These are phyloP conservation scores for Hedychridium roseum DNA, from an alignment of 2,888 invertebrate species.

Conservation along the genomic window DNA sequence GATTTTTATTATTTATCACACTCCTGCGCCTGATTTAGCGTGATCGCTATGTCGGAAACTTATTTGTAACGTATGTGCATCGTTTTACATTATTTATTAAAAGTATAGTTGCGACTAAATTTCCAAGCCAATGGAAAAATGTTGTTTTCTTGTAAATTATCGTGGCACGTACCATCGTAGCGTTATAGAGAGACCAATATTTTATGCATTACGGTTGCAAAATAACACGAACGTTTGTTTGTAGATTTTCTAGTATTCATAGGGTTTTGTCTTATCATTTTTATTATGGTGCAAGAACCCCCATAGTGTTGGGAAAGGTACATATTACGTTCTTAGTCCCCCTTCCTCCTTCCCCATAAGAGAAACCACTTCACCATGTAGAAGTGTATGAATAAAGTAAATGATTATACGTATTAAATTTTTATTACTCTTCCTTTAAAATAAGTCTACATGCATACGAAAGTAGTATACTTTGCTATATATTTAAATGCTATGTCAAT, in stretches of 20 bases:
- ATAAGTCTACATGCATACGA: neutral
- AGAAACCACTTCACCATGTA: conserved; percentile 24
- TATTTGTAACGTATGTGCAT: conserved; percentile 56
- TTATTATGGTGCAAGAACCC: conserved; percentile 22
- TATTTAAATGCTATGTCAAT: conserved; percentile 7
- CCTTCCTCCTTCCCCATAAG: conserved; percentile 12
- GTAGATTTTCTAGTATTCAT: conserved; percentile 49
- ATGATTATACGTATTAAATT: conserved; percentile 19
- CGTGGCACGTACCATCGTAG: conserved; percentile 15
- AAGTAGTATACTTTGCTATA: conserved; percentile 20
- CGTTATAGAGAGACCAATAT: conserved; percentile 27
- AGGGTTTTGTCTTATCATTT: conserved; percentile 32
- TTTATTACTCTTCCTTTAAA: conserved; percentile 1
- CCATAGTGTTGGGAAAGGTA: conserved; percentile 9
- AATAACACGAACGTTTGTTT: conserved; percentile 28
- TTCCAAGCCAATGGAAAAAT: conserved; percentile 42
- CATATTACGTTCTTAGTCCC: conserved; percentile 14
- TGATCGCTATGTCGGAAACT: conserved; percentile 39
- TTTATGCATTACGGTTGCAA: conserved; percentile 31
- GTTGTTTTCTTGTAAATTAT: conserved; percentile 48
- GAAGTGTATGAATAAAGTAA: conserved; percentile 38
- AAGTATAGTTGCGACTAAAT: conserved; percentile 45
- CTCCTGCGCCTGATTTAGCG: conserved; percentile 42
- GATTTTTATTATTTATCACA: conserved; percentile 44
- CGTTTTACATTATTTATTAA: conserved; percentile 58